Conservation (phyloP, 2,888 invertebrate species). For the Eupithecia subfuscata region DNA sequence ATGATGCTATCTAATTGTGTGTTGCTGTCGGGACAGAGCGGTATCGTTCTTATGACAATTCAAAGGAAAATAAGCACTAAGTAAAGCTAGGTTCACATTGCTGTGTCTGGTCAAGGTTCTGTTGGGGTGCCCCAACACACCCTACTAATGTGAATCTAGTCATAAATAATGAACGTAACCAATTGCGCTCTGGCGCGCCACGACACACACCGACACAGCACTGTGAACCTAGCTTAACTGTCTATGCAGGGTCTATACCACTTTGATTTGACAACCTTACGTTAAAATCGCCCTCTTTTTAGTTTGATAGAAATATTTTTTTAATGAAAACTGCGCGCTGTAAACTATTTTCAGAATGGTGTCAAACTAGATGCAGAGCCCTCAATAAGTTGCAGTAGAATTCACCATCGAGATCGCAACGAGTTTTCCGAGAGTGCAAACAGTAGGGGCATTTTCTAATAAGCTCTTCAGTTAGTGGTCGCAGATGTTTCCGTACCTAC, state of each 20-base stretch:
- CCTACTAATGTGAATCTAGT: too few species aligned
- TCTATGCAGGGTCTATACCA: not conserved
- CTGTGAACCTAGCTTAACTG: too few species aligned
- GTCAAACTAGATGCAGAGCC: not conserved
- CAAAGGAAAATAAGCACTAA: not conserved
- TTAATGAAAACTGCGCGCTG: not conserved
- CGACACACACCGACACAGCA: too few species aligned
- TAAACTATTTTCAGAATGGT: not conserved
- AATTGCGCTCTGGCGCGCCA: too few species aligned
- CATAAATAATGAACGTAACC: too few species aligned
- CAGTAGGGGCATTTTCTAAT: not conserved
- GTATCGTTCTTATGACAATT: not conserved
- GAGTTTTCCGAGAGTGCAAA: not conserved
- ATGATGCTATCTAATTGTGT: not conserved
- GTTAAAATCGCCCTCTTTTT: not conserved
- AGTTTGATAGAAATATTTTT: not conserved
- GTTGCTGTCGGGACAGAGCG: not conserved
- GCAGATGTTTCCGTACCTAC: not conserved
- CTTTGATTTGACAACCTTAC: not conserved
- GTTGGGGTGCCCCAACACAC: too few species aligned
- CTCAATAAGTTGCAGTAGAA: not conserved
- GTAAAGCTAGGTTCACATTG: too few species aligned
- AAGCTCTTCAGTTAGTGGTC: slow-evolving; percentile 6
- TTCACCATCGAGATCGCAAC: not conserved
- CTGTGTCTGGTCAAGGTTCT: too few species aligned